These are phyloP conservation scores for Tubulanus polymorphus DNA, from an alignment of 2,888 invertebrate genomes.

Conservation along the genomic window DNA sequence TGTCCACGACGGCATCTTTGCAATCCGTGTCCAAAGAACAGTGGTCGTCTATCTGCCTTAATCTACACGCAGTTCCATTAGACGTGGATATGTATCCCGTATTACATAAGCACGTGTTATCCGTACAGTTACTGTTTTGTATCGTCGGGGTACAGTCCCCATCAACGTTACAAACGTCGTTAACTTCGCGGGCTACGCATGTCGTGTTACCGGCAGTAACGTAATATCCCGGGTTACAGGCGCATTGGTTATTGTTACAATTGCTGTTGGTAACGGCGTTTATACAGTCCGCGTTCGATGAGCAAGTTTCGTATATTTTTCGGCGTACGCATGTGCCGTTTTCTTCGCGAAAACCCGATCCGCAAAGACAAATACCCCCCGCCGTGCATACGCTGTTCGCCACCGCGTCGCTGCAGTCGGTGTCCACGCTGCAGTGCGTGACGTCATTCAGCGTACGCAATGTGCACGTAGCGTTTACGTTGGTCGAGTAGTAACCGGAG, in stretches of 20 bases:
- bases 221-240: constrained; percentile 4
- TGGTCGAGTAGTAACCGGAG: constrained; percentile 12
- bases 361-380: constrained; percentile 8
- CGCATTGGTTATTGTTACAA: constrained; percentile 1
- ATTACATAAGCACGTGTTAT: constrained; percentile 15
- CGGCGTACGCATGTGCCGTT: constrained; percentile 7
- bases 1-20: constrained; percentile 10
- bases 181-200: constrained; percentile 15
- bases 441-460: constrained; percentile 15
- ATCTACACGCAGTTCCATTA: constrained; percentile 19
- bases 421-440: constrained; percentile 5
- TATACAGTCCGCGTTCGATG: constrained; percentile 3
- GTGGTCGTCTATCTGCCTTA: constrained; percentile 13
- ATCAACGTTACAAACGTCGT: constrained; percentile 4
- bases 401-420: constrained; percentile 8
- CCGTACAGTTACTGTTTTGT: constrained; percentile 17
- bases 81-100: constrained; percentile 17
- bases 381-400: constrained; percentile 9
- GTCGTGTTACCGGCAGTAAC: not conserved
- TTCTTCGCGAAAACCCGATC: constrained; percentile 7
- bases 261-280: constrained; percentile 9
- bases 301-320: constrained; percentile 10
- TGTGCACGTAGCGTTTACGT: constrained; percentile 18
- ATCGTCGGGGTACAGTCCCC: constrained; percentile 14
- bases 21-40: constrained; percentile 21